A percentile compares a stretch with the other conserved stretches of the same genome.
phyloP scores from a whole-genome alignment of 2,113 vertebrate genomes.

The Myodes glareolus region DNA sequence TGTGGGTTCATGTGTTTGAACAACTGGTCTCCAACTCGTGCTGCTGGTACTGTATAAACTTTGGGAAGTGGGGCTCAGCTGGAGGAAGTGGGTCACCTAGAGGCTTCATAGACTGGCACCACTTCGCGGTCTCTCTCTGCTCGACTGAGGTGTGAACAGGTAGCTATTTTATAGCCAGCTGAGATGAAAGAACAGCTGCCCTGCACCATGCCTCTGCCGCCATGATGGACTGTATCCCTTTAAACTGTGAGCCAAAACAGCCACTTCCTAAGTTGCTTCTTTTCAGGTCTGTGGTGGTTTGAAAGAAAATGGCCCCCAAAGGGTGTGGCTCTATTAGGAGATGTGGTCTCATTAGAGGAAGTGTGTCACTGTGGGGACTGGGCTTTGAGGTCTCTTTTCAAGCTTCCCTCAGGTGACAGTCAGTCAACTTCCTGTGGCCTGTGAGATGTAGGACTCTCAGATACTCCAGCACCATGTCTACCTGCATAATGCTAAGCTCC shows the following conservation, averaged over 20 bases:
- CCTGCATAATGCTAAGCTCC: neutral
- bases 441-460: too few relatives aligned
- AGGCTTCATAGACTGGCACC: neutral
- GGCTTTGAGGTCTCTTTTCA: neutral
- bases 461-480: too few relatives aligned
- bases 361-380: neutral
- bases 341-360: neutral
- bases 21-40: neutral
- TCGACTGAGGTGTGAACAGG: neutral
- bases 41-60: neutral
- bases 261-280: neutral
- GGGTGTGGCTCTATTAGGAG: neutral
- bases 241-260: neutral
- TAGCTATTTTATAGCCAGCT: neutral
- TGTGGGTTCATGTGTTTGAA: neutral
- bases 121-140: neutral
- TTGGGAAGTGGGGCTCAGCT: neutral
- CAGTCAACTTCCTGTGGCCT: neutral
- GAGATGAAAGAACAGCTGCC: neutral
- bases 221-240: neutral
- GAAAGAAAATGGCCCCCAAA: neutral
- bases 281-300: neutral
- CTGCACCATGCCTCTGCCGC: neutral
- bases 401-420: neutral
- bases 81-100: neutral